Conservation (phyloP, 2,888 invertebrate species). For the Caenorhabditis sp. region DNA sequence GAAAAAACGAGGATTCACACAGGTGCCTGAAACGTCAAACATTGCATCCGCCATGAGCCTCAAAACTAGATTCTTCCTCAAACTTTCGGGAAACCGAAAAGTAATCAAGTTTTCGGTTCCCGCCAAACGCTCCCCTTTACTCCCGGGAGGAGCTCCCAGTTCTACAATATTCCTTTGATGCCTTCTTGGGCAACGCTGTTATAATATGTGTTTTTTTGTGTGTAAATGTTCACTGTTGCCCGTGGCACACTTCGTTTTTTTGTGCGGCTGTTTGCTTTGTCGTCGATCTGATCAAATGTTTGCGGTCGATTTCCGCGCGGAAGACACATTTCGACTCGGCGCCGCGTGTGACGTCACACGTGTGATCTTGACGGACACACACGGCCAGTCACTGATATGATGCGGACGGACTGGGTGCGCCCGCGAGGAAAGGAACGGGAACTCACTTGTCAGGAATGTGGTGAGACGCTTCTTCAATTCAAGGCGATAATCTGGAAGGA, state of each 20-base stretch:
- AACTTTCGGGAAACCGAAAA: not conserved
- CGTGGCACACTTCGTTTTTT: slow-evolving; percentile 45
- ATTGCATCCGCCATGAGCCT: slow-evolving; percentile 7
- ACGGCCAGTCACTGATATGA: slow-evolving; percentile 40
- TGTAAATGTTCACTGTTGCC: slow-evolving; percentile 39
- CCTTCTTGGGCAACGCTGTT: slow-evolving; percentile 26
- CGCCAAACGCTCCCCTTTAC: no score
- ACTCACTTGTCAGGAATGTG: slow-evolving; percentile 57
- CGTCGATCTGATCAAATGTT: slow-evolving; percentile 58
- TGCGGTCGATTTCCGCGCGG: slow-evolving; percentile 58
- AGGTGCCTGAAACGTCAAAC: slow-evolving; percentile 26
- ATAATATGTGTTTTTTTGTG: slow-evolving; percentile 40
- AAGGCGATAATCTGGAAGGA: slow-evolving; percentile 46
- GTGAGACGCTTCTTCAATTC: slow-evolving; percentile 56
- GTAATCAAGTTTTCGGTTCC: no score
- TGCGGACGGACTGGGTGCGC: slow-evolving; percentile 4
- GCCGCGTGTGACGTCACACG: slow-evolving; percentile 53
- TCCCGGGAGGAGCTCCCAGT: not conserved
- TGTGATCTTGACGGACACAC: slow-evolving; percentile 17
- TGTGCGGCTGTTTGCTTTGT: slow-evolving; percentile 45
- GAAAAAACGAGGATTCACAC: slow-evolving; percentile 41
- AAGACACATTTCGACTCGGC: slow-evolving; percentile 46
- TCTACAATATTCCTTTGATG: not conserved
- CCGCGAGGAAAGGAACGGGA: slow-evolving; percentile 13
- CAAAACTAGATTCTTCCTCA: slow-evolving; percentile 21